These are phyloP conservation scores for Galago senegalensis DNA, from an alignment of 2,797 vertebrate genomes.

Conservation along the genomic window DNA sequence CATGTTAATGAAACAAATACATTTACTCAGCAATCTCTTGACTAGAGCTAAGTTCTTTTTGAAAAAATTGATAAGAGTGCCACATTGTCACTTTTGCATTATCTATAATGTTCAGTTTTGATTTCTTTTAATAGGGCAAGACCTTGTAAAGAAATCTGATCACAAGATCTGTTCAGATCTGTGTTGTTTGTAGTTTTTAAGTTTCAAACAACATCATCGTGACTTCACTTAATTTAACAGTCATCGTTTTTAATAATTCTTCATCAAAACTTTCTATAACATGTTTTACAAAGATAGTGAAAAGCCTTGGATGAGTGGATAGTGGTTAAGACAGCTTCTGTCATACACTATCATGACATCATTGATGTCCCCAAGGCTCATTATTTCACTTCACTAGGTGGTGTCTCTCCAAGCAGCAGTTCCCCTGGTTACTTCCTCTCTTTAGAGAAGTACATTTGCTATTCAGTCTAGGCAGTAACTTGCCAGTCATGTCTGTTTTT, in stretches of 20 bases:
- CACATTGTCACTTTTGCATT: not conserved
- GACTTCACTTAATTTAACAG: not conserved
- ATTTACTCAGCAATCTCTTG: not conserved
- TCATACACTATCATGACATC: not conserved
- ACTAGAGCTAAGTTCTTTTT: not conserved
- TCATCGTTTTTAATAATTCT: not conserved
- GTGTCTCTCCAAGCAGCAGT: not conserved
- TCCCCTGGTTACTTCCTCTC: conserved; percentile 36
- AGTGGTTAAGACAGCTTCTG: not conserved
- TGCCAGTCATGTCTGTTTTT: conserved; percentile 61
- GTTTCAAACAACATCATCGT: conserved; percentile 13
- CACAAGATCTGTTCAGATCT: not conserved
- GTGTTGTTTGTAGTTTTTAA: not conserved
- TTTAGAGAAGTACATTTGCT: not conserved
- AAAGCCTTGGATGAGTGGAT: not conserved
- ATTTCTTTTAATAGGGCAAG: not conserved
- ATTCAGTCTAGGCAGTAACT: not conserved
- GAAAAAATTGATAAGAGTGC: not conserved
- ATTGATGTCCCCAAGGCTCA: not conserved
- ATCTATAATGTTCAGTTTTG: conserved; percentile 28
- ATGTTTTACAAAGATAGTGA: not conserved
- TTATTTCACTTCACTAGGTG: not conserved
- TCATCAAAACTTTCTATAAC: not conserved
- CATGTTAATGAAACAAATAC: conserved; percentile 11
- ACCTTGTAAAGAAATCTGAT: not conserved